Base-by-base conservation (phyloP, 2,113 vertebrate species). In the Hiodon alosoides region DNA sequence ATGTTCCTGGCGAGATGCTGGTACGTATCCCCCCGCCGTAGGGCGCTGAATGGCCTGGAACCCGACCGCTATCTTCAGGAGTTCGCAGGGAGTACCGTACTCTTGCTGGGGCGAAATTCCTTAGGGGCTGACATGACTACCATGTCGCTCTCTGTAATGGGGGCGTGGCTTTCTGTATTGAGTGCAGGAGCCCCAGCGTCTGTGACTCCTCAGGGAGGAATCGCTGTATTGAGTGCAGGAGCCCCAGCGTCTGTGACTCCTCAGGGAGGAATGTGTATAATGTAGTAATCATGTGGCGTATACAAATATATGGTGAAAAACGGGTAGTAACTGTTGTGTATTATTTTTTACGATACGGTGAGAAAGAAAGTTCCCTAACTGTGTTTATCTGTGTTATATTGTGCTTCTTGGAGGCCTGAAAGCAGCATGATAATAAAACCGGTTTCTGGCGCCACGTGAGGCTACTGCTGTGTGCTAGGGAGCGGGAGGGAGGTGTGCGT, bases 1-100 rank as follows among this genome's bases (percentile, higher is more conserved):
- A 96, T 98, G 95, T 95, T 94, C 87, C 88, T 98, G 81, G 94
- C 96, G 72, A 92, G 94, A 51, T 96, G 95, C 89, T 98, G 96
- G 96, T 98, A 93, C 2, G 91, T 93, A 67, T 72, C 16, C 14
- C 31, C 7, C 17, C 4, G 9, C 3, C 14, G 66, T 52, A 14
- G 5, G 66, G 3, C 66, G 11, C 47, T 7, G 8, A 54, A 52
- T 50, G 67, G 50, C 50, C 52, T 31, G 14, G 50, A 31, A 31
- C 46, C 14, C 9, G 16, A 69, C 54, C 52, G n/a, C 53, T 9
- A 17, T 48, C 51, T 8, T 48, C 10, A 13, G 48, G 10, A 3
- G 50, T 69, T 14, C 67, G 14, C 6, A 53, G 67, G 51, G 53
- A 69, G 53, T 53, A 7, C 16, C 10, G 11, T 47, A 16, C 17